These are phyloP conservation scores for Dione vanillae DNA, from an alignment of 2,888 invertebrate species.

Conservation along the genomic window DNA sequence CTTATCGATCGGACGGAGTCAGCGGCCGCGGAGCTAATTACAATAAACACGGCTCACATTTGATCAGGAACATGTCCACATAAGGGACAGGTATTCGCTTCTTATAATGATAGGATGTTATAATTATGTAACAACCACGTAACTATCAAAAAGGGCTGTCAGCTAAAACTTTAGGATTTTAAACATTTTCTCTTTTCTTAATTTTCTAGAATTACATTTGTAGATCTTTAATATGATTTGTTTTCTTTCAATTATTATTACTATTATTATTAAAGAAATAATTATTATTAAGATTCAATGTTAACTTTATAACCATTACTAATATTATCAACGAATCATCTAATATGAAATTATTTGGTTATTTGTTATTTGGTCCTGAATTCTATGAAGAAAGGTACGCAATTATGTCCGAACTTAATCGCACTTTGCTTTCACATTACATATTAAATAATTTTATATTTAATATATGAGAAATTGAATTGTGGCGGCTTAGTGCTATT, in stretches of 20 bases:
- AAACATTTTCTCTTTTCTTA: not conserved
- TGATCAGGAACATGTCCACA: slow-evolving; percentile 64
- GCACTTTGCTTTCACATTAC: not conserved
- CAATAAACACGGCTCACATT: slow-evolving; percentile 76
- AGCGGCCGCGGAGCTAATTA: slow-evolving; percentile 72
- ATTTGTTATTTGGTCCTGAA: not conserved
- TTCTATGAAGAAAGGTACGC: not conserved
- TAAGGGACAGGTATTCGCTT: slow-evolving; percentile 61
- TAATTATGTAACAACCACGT: slow-evolving; percentile 67
- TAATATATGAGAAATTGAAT: slow-evolving; percentile 80
- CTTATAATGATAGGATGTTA: slow-evolving; percentile 51
- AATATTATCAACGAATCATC: too few relatives aligned
- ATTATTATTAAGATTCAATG: too few relatives aligned
- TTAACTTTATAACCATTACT: slow-evolving; percentile 35
- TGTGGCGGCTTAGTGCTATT: slow-evolving; percentile 78
- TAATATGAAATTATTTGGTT: too few relatives aligned
- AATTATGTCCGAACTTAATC: not conserved
- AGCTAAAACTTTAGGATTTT: not conserved
- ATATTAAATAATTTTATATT: slow-evolving; percentile 66
- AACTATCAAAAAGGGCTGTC: slow-evolving; percentile 10
- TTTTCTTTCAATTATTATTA: slow-evolving; percentile 4
- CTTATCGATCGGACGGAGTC: slow-evolving; percentile 62
- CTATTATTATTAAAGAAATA: not conserved
- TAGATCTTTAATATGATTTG: not conserved
- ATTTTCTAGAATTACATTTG: not conserved